phyloP scores from a whole-genome alignment of 2,888 invertebrate genomes.

The Craniophora ligustri region DNA sequence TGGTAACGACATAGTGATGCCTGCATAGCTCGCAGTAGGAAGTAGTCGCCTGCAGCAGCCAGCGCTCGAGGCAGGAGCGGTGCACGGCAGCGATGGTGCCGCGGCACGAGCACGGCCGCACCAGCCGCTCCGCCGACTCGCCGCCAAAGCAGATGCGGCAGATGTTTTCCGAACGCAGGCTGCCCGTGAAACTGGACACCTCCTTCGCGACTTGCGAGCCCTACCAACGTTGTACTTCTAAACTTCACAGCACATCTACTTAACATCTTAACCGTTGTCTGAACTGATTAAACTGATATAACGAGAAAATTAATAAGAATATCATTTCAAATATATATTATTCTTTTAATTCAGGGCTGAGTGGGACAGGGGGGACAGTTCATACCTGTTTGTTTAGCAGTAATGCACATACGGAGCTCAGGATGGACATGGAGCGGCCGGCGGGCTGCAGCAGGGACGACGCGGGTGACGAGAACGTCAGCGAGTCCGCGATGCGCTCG shows the following conservation, averaged over 20 bases:
- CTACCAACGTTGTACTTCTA: conserved; percentile 38
- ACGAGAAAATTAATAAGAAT: too few relatives aligned
- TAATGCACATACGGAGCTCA: conserved; percentile 82
- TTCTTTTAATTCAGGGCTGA: too few relatives aligned
- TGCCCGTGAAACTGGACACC: conserved; percentile 68
- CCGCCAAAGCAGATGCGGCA: conserved; percentile 87
- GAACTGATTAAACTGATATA: too few relatives aligned
- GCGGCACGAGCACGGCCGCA: conserved; percentile 83
- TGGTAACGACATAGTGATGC: conserved; percentile 81
- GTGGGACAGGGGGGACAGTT: too few relatives aligned
- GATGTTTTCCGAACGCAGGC: conserved; percentile 75
- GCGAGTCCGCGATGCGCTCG: conserved; percentile 73
- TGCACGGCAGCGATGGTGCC: conserved; percentile 85
- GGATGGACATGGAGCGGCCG: conserved; percentile 76
- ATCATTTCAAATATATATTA: too few relatives aligned
- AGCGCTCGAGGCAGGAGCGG: conserved; percentile 83
- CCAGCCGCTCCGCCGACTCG: conserved; percentile 81
- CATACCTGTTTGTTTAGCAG: conserved; percentile 79
- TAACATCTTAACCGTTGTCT: too few relatives aligned
- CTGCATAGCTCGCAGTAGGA: conserved; percentile 85
- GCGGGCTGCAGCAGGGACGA: conserved; percentile 71
- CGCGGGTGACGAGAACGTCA: conserved; percentile 75
- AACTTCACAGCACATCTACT: too few relatives aligned
- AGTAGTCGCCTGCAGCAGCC: conserved; percentile 84
- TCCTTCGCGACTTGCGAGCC: conserved; percentile 68